These are phyloP conservation scores for Amphipoea oculea DNA, from an alignment of 2,888 invertebrate genomes.

Conservation along the genomic window DNA sequence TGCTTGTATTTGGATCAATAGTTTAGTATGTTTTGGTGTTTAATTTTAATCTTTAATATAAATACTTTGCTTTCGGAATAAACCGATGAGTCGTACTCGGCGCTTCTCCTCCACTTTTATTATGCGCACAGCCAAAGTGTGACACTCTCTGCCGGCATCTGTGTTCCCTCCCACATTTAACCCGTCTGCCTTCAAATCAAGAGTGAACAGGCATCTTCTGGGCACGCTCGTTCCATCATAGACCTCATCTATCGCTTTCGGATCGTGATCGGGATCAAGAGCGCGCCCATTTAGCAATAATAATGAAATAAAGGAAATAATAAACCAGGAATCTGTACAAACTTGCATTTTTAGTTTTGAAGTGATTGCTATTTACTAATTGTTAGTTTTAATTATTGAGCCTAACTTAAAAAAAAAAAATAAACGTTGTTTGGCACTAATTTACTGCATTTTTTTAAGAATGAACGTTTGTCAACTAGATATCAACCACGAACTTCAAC, in stretches of 20 bases:
- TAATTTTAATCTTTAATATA: not conserved
- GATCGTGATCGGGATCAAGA: too few species aligned
- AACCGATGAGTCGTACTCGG: too few species aligned
- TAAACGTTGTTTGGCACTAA: not conserved
- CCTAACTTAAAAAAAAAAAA: not conserved
- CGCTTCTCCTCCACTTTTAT: too few species aligned
- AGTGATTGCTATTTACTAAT: not conserved
- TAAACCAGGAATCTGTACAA: not conserved
- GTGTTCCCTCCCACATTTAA: too few species aligned
- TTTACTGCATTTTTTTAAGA: not conserved
- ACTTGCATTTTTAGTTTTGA: not conserved
- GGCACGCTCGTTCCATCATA: too few species aligned
- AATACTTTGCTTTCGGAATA: not conserved
- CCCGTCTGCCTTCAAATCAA: too few species aligned
- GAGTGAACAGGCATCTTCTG: too few species aligned
- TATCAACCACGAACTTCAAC: constrained; percentile 89
- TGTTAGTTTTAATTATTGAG: not conserved
- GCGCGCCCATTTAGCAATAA: too few species aligned
- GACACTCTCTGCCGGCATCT: too few species aligned
- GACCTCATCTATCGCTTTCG: too few species aligned
- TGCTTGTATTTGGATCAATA: not conserved
- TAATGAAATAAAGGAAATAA: too few species aligned
- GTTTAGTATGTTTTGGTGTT: not conserved
- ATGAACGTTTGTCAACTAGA: constrained; percentile 70
- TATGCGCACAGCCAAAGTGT: too few species aligned